phyloP scores from a whole-genome alignment of 1,140 invertebrate genomes.

The Drosophila biarmipes region DNA sequence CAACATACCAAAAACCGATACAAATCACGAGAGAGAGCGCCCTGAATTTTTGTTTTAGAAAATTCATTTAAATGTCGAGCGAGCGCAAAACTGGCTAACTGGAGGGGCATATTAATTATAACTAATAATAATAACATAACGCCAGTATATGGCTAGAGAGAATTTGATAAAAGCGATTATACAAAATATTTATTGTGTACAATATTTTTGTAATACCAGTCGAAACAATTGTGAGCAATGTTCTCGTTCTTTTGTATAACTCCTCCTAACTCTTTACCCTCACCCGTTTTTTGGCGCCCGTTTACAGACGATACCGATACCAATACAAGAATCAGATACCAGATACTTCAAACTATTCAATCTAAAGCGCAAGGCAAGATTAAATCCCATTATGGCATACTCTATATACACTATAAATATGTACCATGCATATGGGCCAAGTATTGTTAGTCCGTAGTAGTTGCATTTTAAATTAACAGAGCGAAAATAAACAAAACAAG shows the following conservation, averaged over 20 bases:
- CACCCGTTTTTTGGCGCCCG: slow-evolving; percentile 49
- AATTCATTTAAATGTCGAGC: slow-evolving; percentile 68
- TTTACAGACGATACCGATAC: slow-evolving; percentile 46
- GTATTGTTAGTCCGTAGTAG: slow-evolving; percentile 75
- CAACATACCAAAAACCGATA: slow-evolving; percentile 49
- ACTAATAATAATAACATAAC: slow-evolving; percentile 27
- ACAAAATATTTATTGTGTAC: slow-evolving; percentile 63
- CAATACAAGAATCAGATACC: slow-evolving; percentile 20
- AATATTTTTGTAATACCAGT: slow-evolving; percentile 67
- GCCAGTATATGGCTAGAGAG: slow-evolving; percentile 32
- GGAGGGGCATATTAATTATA: slow-evolving; percentile 49
- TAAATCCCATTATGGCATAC: slow-evolving; percentile 30
- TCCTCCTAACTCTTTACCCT: slow-evolving; percentile 32
- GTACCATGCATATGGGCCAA: slow-evolving; percentile 50
- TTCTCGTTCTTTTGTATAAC: slow-evolving; percentile 55
- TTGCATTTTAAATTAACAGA: slow-evolving; percentile 70
- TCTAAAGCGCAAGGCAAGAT: slow-evolving; percentile 38
- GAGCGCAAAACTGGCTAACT: slow-evolving; percentile 55
- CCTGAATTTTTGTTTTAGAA: slow-evolving; percentile 78
- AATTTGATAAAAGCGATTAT: slow-evolving; percentile 50
- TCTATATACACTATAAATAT: slow-evolving; percentile 49
- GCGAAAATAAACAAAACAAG: slow-evolving; percentile 9
- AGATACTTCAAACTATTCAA: slow-evolving; percentile 34
- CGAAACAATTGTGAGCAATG: slow-evolving; percentile 50
- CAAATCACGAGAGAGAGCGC: slow-evolving; percentile 36